These are phyloP conservation scores for Struthio camelus DNA, from an alignment of 2,113 vertebrate genomes.

Conservation along the genomic window DNA sequence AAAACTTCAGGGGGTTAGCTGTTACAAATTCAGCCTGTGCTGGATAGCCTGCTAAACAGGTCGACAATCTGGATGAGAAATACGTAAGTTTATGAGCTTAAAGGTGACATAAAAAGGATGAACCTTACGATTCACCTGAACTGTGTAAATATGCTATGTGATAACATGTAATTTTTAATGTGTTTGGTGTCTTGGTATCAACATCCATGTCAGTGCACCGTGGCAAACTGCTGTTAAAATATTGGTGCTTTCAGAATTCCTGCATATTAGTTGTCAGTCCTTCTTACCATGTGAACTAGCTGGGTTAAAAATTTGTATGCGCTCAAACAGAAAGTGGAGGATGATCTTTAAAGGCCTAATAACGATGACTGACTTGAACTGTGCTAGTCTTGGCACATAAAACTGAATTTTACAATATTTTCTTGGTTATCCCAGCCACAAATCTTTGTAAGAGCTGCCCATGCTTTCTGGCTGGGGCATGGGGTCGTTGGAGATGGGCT, in stretches of 20 bases:
- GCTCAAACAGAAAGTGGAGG: neutral
- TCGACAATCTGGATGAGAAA: neutral
- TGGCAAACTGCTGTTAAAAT: neutral
- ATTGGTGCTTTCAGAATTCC: neutral
- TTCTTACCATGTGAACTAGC: accelerated
- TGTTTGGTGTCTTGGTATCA: neutral
- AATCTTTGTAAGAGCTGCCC: neutral
- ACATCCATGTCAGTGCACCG: accelerated
- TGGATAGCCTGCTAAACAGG: neutral
- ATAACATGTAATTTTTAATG: neutral
- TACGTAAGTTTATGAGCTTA: accelerated
- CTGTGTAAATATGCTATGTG: neutral
- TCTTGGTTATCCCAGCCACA: neutral
- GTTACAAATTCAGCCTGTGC: neutral
- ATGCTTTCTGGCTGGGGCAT: no score
- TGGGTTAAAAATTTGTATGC: neutral
- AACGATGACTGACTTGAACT: accelerated
- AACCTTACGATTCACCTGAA: neutral
- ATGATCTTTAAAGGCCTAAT: neutral
- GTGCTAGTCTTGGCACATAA: accelerated
- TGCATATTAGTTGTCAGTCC: neutral
- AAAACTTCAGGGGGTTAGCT: neutral
- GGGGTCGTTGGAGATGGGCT: no score
- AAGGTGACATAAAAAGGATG: neutral
- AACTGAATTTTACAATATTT: neutral